Base-by-base conservation (phyloP, 2,113 vertebrate genomes). In the Laticauda colubrina region DNA sequence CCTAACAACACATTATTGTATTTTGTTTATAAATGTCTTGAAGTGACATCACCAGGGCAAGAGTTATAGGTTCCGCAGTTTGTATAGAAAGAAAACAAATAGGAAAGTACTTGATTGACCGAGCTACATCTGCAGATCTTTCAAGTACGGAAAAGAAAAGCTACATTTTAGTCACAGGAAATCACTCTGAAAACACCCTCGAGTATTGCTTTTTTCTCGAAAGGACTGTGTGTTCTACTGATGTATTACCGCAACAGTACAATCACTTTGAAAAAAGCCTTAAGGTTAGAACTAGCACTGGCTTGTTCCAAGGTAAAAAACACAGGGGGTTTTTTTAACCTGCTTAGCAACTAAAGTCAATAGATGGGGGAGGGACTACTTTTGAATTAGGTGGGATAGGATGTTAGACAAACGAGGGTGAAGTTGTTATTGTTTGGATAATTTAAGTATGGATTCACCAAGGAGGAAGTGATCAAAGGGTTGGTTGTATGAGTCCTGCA, bases 131-230 rank as follows among this genome's bases (percentile, higher is more conserved):
- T 90, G n/a, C 85, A 88, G 53, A 12, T 54, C 92, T 87, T 61
- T 23, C 88, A 26, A 86, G 56, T 24, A 34, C 10, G 11, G 91
- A 95, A 92, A 89, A 75, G 6, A 0, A 0, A 94, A 34, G 93
- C 87, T 95, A 94, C 91, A 90, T 96, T 53, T 89, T 0, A 57
- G 94, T 93, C 93, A 96, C 95, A 95, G 92, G 93, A 95, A 97
- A 95, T 94, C 95, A 95, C 92, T 91, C 86, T 94, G 90, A 89
- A 59, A 89, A 29, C 93, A 64, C 93, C 94, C 95, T 94, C 90
- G 57, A 51, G 43, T 51, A 85, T 95, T 95, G 87, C 86, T 18
- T 89, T 90, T 43, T 21, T 23, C 12, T 29, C 34, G 21, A 48
- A 92, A 85, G 26, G 34, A 69, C 51, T 57, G 14, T 81, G 29